Conservation (phyloP, 35 echinoderm and acorn worm species). For the Apostichopus japonicus region DNA sequence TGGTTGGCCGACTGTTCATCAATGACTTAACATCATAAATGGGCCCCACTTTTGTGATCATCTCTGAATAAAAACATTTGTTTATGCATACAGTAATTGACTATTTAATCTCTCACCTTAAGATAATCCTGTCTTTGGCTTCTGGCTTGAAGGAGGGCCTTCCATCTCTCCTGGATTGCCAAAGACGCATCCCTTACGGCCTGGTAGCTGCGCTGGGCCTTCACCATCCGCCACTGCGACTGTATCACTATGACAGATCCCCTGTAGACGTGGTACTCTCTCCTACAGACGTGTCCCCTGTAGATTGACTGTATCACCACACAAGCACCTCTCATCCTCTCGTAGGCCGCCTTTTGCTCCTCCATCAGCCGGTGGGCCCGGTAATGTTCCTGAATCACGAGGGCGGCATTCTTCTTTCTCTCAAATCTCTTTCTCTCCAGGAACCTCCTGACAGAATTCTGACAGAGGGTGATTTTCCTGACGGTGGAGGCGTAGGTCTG, state of each 20-base stretch:
- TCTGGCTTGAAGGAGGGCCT: not conserved
- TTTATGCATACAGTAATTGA: too few species aligned
- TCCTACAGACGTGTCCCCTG: slow-evolving; percentile 50
- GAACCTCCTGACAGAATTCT: slow-evolving; percentile 20
- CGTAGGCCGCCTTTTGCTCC: not conserved
- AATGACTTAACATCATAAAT: too few species aligned
- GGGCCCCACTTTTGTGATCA: too few species aligned
- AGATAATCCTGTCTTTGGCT: slow-evolving; percentile 30
- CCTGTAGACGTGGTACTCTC: slow-evolving; percentile 2
- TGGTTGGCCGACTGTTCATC: too few species aligned
- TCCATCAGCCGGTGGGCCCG: slow-evolving; percentile 5
- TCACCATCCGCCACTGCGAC: slow-evolving; percentile 47
- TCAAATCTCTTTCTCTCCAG: not conserved
- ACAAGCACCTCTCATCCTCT: slow-evolving; percentile 46
- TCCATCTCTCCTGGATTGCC: slow-evolving; percentile 47
- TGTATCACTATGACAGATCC: slow-evolving; percentile 65
- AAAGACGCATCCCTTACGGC: not conserved
- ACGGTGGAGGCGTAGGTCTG: not conserved
- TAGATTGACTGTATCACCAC: slow-evolving; percentile 60
- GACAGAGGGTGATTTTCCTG: not conserved
- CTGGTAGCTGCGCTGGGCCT: not conserved
- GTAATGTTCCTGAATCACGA: slow-evolving; percentile 50
- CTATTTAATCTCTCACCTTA: not conserved
- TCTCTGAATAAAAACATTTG: too few species aligned
- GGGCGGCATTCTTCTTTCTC: slow-evolving; percentile 6